Percentiles rank a stretch among this genome's conserved stretches.
Evolutionary conservation across 2,797 vertebrate species (phyloP).

Genomic region (Oceanodroma leucorhoa): DNA sequence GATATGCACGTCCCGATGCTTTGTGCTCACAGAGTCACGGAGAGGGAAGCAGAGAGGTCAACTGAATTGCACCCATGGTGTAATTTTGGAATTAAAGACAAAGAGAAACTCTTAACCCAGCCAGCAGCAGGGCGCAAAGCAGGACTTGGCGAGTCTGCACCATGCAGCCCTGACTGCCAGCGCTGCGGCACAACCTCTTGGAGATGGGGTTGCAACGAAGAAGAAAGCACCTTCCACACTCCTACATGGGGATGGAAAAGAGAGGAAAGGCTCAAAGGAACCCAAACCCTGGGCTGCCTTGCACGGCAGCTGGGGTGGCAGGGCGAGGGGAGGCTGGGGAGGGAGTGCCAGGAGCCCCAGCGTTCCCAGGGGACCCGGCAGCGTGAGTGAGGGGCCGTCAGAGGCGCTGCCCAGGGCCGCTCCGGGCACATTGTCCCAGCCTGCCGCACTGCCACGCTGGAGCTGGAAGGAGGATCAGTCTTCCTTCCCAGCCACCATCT

Average conservation of each 20-base stretch:
- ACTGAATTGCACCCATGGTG: neutral
- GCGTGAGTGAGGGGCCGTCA: accelerated
- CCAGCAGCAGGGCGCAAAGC: neutral
- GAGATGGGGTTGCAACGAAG: neutral
- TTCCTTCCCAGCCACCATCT: constrained; percentile 68
- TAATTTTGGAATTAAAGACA: neutral
- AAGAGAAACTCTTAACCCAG: neutral
- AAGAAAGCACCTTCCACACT: neutral
- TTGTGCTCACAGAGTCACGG: neutral
- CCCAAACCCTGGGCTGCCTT: accelerated
- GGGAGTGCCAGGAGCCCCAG: neutral
- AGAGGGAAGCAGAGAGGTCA: neutral
- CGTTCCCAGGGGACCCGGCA: accelerated
- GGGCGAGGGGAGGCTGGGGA: neutral
- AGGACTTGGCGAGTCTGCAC: neutral
- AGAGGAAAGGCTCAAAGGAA: neutral
- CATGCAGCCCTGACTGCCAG: accelerated
- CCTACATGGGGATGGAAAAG: neutral
- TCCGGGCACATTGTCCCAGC: neutral
- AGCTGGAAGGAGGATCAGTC: neutral
- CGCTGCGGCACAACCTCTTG: neutral
- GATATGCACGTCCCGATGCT: accelerated
- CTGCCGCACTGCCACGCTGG: accelerated
- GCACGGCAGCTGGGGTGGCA: neutral
- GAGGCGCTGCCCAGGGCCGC: neutral